Percentiles rank a stretch among this genome's conserved stretches.
Evolutionary conservation across 2,797 vertebrate species (phyloP).

Genomic region (Podarcis siculus): DNA sequence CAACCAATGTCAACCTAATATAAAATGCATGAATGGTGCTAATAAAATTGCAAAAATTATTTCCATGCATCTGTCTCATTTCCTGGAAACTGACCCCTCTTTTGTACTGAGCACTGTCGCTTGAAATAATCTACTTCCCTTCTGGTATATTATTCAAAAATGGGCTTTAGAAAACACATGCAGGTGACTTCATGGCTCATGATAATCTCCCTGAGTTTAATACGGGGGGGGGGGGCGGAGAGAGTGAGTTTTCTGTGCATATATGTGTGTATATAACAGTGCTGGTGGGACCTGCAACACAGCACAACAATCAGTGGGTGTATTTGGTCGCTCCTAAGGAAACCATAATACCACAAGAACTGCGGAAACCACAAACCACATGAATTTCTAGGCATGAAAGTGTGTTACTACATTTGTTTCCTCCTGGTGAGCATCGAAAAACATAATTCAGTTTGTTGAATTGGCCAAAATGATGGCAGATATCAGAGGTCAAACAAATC

Average conservation of each 20-base stretch:
- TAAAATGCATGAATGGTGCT: no score
- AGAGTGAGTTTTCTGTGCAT: no score
- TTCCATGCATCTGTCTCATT: no score
- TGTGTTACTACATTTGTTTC: conserved; percentile 32
- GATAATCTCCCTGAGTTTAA: not conserved
- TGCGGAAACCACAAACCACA: conserved; percentile 75
- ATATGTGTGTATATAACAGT: not conserved
- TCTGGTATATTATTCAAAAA: not conserved
- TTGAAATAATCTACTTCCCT: not conserved
- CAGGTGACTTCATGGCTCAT: not conserved
- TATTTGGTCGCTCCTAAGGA: conserved; percentile 62
- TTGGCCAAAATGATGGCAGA: no score
- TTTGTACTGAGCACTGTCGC: not conserved
- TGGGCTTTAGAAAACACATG: not conserved
- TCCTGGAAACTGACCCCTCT: no score
- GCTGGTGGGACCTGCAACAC: conserved; percentile 12
- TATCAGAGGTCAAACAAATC: no score
- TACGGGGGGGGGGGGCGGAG: no score
- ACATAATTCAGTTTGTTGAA: no score
- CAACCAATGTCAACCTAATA: not conserved
- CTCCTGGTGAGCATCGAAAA: conserved; percentile 56
- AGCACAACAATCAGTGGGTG: conserved; percentile 30
- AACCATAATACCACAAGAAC: conserved; percentile 68
- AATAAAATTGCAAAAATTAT: not conserved
- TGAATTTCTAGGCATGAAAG: conserved; percentile 50